Base-by-base conservation (phyloP, 2,797 vertebrate genomes). In the Sitta carolinensis region DNA sequence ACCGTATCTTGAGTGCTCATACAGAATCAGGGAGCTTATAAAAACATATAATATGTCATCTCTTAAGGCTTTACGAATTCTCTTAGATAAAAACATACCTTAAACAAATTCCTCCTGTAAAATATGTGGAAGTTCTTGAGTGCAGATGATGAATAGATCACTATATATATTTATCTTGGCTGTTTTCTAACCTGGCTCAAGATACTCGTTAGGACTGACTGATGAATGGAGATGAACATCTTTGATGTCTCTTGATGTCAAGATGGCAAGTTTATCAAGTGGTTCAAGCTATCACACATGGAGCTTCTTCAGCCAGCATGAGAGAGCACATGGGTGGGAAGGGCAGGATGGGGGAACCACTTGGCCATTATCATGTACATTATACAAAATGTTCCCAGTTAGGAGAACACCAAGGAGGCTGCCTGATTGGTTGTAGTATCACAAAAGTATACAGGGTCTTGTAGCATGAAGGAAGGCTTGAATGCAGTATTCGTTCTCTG, bases 21-120 rank as follows among this genome's bases (percentile, higher is more conserved):
- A 82, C 52, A n/a, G 95, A 78, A 57, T 77, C 59, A 55, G 69
- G 77, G 79, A 94, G 91, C 87, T 82, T 95, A 91, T 68, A 79
- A 91, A 91, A 90, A 84, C 75, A 78, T 51, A 63, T 70, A 57
- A 61, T 92, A 69, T 86, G 87, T 91, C 89, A 95, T 95, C 83
- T 88, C 66, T 52, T 84, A 66, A 82, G 59, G 63, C 48, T 91
- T 86, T 84, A 79, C 0, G 13, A 87, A 93, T 91, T 84, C 67
- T 79, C 30, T 54, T 74, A 93, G 93, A 95, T 94, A 95, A 94
- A 34, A 91, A 38, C 83, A 67, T 96, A 82, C 67, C 85, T 94
- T 76, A 82, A 91, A 91, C 27, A 82, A 94, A 96, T 91, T 88
- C 89, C 70, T 90, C 11, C 61, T 43, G 26, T 87, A 86, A 93